Percentiles rank a stretch among this genome's conserved stretches.
phyloP scores from a whole-genome alignment of 2,888 invertebrate species.

The Leptinotarsa haldemani region DNA sequence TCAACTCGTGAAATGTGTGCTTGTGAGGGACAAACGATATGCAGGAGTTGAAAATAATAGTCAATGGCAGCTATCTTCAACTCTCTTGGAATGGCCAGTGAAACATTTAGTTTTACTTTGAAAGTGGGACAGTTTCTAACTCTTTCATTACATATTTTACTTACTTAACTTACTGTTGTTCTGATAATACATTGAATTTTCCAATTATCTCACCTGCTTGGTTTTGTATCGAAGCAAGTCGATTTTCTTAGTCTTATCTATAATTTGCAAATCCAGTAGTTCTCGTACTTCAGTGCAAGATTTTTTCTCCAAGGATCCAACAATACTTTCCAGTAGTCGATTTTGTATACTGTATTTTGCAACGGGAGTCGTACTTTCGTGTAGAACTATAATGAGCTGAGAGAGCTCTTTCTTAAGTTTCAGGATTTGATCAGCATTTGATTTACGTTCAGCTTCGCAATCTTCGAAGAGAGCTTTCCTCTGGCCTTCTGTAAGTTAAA shows the following conservation, averaged over 20 bases:
- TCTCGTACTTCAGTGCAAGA: conserved; percentile 67
- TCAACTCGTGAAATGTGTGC: no score
- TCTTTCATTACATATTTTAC: no score
- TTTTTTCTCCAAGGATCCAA: conserved; percentile 68
- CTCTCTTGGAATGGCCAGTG: no score
- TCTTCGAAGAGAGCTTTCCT: conserved; percentile 86
- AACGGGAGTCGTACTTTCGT: conserved; percentile 69
- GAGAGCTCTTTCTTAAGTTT: conserved; percentile 81
- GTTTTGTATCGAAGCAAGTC: conserved; percentile 79
- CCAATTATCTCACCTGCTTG: conserved; percentile 66
- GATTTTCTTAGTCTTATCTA: conserved; percentile 78
- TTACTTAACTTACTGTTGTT: no score
- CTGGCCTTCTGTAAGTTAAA: conserved; percentile 75
- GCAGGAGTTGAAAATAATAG: no score
- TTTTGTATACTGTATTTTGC: conserved; percentile 58
- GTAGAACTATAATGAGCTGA: conserved; percentile 71
- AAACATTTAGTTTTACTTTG: no score
- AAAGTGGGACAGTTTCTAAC: no score
- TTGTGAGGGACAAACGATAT: no score
- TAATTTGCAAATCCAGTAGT: conserved; percentile 76
- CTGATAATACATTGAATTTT: not conserved
- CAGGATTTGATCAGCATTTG: conserved; percentile 77
- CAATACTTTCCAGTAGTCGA: conserved; percentile 55
- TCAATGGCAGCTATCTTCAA: no score
- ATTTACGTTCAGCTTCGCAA: conserved; percentile 79